Conservation (phyloP, 2,113 vertebrate species). For the Himantopus leucocephalus region DNA sequence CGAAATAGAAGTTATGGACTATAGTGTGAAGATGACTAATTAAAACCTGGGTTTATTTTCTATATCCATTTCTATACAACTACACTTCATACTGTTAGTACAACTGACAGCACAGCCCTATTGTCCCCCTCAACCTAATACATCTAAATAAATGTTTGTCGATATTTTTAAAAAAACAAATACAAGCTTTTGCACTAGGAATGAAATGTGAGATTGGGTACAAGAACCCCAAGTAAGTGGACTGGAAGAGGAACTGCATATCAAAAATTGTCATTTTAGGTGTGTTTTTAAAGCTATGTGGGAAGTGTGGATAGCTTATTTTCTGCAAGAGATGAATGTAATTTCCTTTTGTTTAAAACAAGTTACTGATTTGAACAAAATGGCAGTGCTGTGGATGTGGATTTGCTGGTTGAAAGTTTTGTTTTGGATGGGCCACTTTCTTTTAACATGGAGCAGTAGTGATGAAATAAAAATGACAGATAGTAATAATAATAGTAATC, state of each 20-base stretch:
- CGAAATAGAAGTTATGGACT: background rate
- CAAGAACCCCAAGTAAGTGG: background rate
- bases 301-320: background rate
- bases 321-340: background rate
- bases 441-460: background rate
- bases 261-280: background rate
- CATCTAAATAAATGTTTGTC: background rate
- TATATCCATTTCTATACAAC: background rate
- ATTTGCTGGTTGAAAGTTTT: background rate
- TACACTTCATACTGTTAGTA: background rate
- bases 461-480: background rate
- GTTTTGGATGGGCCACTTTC: background rate
- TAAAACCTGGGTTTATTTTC: background rate
- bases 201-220: background rate
- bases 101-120: background rate
- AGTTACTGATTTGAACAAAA: background rate
- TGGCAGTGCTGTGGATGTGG: background rate
- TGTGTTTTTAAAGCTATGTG: background rate
- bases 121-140: background rate
- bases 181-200: background rate
- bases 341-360: background rate
- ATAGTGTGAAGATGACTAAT: background rate
- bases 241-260: background rate
- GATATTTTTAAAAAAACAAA: background rate
- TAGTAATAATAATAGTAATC: background rate